Conservation (phyloP, 2,797 vertebrate genomes). For the Brachyrhaphis roseni region DNA sequence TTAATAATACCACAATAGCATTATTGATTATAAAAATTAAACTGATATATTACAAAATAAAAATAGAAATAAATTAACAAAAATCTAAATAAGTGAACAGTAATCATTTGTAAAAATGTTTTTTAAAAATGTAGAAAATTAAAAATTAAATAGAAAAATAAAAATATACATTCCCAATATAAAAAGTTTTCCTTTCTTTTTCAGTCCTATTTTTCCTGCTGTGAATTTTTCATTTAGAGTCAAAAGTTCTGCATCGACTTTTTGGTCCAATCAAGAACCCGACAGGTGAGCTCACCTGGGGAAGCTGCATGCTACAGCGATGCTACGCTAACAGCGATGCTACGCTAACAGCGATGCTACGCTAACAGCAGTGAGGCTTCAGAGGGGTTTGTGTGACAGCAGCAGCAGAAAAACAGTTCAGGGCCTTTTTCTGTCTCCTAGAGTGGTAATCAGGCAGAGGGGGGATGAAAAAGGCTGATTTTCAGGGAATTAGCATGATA, state of each 20-base stretch:
- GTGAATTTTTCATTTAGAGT: not conserved
- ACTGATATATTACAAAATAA: too few species aligned
- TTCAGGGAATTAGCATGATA: slow-evolving; percentile 99
- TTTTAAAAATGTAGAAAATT: too few species aligned
- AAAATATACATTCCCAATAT: not conserved
- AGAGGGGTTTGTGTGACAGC: slow-evolving; percentile 62
- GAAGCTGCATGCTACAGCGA: not conserved
- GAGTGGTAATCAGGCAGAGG: slow-evolving; percentile 98
- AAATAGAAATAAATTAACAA: too few species aligned
- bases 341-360: slow-evolving; percentile 1
- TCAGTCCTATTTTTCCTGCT: not conserved
- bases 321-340: slow-evolving; percentile 22
- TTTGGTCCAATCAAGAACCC: not conserved
- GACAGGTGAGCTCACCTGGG: slow-evolving; percentile 7
- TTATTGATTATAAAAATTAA: too few species aligned
- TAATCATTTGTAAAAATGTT: too few species aligned
- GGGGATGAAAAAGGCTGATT: slow-evolving; percentile 99
- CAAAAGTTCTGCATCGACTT: not conserved
- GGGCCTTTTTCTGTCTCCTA: slow-evolving; percentile 91
- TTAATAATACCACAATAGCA: too few species aligned
- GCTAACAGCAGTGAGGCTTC: slow-evolving; percentile 38
- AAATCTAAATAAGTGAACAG: too few species aligned
- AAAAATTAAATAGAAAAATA: not conserved
- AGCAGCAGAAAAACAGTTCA: slow-evolving; percentile 81
- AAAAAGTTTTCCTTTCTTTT: not conserved